These are phyloP conservation scores for Megalopta genalis DNA, from an alignment of 1,140 invertebrate species.

Conservation along the genomic window DNA sequence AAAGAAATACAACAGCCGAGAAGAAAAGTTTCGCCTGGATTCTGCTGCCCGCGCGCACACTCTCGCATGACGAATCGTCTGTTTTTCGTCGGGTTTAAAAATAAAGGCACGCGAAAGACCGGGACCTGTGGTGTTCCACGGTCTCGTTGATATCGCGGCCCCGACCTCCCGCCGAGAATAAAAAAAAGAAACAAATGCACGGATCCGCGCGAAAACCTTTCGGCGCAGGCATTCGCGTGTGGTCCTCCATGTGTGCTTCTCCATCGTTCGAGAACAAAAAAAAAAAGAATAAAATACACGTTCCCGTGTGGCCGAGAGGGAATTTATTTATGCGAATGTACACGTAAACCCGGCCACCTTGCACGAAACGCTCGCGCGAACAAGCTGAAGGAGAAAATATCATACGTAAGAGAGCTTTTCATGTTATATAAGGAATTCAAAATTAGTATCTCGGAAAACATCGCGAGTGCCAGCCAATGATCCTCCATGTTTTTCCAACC, in stretches of 20 bases:
- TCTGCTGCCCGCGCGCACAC: neutral
- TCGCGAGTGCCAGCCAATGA: no score
- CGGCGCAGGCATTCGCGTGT: neutral
- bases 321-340: neutral
- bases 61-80: slow-evolving; percentile 37
- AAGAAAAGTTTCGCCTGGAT: slow-evolving; percentile 18
- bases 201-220: neutral
- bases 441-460: no score
- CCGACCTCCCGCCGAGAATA: slow-evolving; percentile 25
- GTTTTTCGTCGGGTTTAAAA: slow-evolving; percentile 46
- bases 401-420: neutral
- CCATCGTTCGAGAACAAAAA: no score
- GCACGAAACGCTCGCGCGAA: neutral
- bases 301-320: no score
- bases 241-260: no score
- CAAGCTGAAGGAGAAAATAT: neutral
- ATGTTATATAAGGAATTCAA: no score
- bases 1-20: neutral
- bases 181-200: slow-evolving; percentile 24
- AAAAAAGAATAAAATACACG: neutral
- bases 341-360: neutral
- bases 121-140: neutral
- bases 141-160: slow-evolving; percentile 27
- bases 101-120: slow-evolving; percentile 32
- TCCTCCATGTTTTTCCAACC: no score